phyloP scores from a whole-genome alignment of 1,140 invertebrate genomes.

The Pemphigus obesinymphae region DNA sequence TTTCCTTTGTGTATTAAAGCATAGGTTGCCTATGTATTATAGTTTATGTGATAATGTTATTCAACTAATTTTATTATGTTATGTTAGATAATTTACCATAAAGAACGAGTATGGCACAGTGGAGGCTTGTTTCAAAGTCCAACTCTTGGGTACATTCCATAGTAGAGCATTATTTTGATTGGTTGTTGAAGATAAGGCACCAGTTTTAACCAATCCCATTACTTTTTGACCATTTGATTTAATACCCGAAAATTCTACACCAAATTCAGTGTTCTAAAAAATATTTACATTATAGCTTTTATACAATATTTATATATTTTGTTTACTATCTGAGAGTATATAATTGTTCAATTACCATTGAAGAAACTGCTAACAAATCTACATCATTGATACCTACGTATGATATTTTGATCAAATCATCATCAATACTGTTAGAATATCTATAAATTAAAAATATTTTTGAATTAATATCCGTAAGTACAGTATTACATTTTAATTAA shows the following conservation, averaged over 20 bases:
- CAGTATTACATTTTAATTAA: too few species aligned
- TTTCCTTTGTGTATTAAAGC: conserved; percentile 18
- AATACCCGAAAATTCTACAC: conserved; percentile 39
- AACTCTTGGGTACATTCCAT: conserved; percentile 58
- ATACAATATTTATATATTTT: too few species aligned
- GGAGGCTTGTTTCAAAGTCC: conserved; percentile 60
- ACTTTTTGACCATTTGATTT: conserved; percentile 27
- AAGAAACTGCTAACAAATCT: background rate
- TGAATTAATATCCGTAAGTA: background rate
- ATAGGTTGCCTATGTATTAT: background rate
- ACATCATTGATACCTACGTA: background rate
- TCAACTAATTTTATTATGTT: too few species aligned
- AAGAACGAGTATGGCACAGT: conserved; percentile 61
- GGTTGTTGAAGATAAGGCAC: background rate
- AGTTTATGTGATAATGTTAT: background rate
- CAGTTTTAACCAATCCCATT: conserved; percentile 25
- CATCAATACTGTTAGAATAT: background rate
- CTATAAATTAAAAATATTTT: background rate
- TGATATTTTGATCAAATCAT: background rate
- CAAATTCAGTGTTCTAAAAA: conserved; percentile 24
- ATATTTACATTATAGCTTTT: too few species aligned
- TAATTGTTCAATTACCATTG: background rate
- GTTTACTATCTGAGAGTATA: too few species aligned
- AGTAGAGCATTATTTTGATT: conserved; percentile 6
- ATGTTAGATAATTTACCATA: conserved; percentile 51